Evolutionary conservation across 2,888 invertebrate species (phyloP).

Genomic region (Pocota personata): DNA sequence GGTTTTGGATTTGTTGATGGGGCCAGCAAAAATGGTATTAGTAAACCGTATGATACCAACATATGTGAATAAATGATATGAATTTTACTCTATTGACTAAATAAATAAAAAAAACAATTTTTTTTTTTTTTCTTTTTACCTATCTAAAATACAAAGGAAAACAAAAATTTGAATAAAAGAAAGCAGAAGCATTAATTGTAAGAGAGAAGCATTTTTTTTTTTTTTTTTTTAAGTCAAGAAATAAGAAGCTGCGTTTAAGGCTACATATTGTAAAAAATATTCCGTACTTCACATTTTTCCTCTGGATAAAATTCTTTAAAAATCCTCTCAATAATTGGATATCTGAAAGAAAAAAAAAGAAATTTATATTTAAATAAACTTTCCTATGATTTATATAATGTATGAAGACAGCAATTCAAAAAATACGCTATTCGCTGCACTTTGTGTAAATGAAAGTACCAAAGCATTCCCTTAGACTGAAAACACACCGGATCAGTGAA

Average conservation of each 20-base stretch:
- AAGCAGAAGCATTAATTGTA: conserved; percentile 71
- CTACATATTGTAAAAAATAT: conserved; percentile 80
- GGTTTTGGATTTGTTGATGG: not conserved
- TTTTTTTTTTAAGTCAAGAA: conserved; percentile 21
- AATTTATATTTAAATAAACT: not conserved
- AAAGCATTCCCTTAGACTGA: too few relatives aligned
- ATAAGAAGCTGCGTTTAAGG: conserved; percentile 34
- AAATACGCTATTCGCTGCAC: too few relatives aligned
- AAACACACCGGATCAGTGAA: too few relatives aligned
- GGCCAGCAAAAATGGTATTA: not conserved
- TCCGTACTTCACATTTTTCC: conserved; percentile 82
- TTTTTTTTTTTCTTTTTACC: conserved; percentile 26
- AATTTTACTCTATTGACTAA: not conserved
- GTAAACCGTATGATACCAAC: not conserved
- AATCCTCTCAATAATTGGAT: conserved; percentile 81
- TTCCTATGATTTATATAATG: too few relatives aligned
- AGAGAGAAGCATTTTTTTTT: conserved; percentile 26
- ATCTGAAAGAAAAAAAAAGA: conserved; percentile 77
- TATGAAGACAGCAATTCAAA: too few relatives aligned
- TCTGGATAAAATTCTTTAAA: conserved; percentile 81
- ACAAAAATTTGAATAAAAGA: conserved; percentile 29
- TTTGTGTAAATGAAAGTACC: too few relatives aligned
- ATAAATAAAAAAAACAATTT: conserved; percentile 4
- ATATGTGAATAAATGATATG: not conserved
- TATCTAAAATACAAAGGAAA: conserved; percentile 11